These are phyloP conservation scores for Hymenopus coronatus DNA, from an alignment of 2,888 invertebrate genomes.

Conservation along the genomic window DNA sequence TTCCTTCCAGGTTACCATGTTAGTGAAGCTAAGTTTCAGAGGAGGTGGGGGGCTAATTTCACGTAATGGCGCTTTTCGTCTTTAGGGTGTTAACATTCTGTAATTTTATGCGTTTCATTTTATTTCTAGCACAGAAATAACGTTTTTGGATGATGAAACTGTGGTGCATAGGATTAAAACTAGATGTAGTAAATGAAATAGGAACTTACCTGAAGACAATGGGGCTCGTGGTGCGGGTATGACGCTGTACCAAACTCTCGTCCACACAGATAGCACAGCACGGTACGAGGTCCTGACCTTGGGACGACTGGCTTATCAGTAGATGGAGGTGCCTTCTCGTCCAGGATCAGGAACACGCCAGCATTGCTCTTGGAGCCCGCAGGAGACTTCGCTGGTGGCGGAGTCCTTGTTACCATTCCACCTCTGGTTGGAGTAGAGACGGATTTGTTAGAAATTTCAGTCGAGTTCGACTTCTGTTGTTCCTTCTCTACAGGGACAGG, in stretches of 20 bases:
- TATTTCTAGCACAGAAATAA: too few species aligned
- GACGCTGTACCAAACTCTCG: slow-evolving; percentile 65
- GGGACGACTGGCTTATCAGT: background rate
- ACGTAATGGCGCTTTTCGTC: too few species aligned
- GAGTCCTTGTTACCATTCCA: background rate
- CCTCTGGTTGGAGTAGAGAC: background rate
- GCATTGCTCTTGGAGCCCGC: background rate
- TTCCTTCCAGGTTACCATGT: too few species aligned
- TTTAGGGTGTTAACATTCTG: too few species aligned
- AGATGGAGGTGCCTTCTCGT: background rate
- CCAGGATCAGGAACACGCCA: background rate
- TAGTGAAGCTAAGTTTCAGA: too few species aligned
- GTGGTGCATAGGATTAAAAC: background rate
- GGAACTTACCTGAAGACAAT: slow-evolving; percentile 57
- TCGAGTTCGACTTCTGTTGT: background rate
- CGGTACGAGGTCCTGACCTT: slow-evolving; percentile 40
- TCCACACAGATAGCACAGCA: slow-evolving; percentile 63
- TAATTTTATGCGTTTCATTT: too few species aligned
- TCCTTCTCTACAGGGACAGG: background rate
- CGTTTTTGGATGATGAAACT: too few species aligned
- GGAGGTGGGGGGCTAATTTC: too few species aligned
- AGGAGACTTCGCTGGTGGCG: background rate
- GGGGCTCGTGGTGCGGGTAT: slow-evolving; percentile 63
- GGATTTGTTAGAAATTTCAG: background rate
- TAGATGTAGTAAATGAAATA: background rate